Evolutionary conservation across 1,140 invertebrate species (phyloP).

Genomic region (Drosophila athabasca): DNA sequence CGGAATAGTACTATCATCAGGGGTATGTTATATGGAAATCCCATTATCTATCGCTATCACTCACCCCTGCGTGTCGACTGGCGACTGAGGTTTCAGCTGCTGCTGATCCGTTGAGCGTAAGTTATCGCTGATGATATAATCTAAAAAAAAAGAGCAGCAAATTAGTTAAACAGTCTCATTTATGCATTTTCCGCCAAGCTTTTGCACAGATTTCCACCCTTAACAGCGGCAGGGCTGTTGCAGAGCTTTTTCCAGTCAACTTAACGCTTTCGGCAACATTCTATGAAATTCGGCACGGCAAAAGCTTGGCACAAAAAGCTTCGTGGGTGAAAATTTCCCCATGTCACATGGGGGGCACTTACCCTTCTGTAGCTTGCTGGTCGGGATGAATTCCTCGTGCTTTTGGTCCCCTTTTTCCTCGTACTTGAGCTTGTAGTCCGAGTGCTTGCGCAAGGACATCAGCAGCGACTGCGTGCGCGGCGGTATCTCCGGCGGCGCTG

Average conservation of each 20-base stretch:
- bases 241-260: background rate
- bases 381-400: conserved; percentile 83
- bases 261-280: conserved; percentile 13
- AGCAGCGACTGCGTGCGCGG: conserved; percentile 87
- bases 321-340: background rate
- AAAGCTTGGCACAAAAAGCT: conserved; percentile 39
- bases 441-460: conserved; percentile 83
- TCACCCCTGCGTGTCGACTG: conserved; percentile 78
- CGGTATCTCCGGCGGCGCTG: conserved; percentile 88
- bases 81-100: conserved; percentile 73
- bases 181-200: conserved; percentile 12
- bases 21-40: too few relatives aligned
- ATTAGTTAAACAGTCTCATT: background rate
- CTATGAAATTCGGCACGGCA: background rate
- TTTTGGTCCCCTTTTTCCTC: conserved; percentile 83
- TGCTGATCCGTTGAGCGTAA: conserved; percentile 73
- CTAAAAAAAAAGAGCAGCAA: conserved; percentile 43
- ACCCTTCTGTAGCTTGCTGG: conserved; percentile 81
- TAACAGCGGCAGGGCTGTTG: background rate
- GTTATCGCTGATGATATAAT: conserved; percentile 79
- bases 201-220: conserved; percentile 17
- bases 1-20: too few relatives aligned
- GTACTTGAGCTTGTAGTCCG: conserved; percentile 82
- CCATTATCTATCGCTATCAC: conserved; percentile 23
- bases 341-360: conserved; percentile 30